phyloP scores from a whole-genome alignment of 2,113 vertebrate species.

The Passer montanus region DNA sequence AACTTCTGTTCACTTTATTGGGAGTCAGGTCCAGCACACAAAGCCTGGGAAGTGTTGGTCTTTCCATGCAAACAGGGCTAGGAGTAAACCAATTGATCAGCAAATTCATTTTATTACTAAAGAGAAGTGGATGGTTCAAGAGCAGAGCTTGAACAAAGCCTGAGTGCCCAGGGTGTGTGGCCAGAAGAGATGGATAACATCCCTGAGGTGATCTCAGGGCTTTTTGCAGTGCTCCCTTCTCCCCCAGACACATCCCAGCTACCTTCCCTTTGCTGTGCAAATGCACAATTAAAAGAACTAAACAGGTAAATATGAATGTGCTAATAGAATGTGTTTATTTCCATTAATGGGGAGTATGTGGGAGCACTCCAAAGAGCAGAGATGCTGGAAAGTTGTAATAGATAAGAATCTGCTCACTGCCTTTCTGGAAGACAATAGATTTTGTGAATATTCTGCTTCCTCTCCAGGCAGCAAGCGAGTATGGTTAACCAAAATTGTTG shows the following conservation, averaged over 20 bases:
- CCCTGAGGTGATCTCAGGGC: background rate
- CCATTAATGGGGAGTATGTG: conserved; percentile 7
- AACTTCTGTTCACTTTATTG: background rate
- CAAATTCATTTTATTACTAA: background rate
- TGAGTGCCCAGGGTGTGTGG: background rate
- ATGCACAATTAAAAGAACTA: conserved; percentile 63
- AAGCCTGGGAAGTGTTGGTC: background rate
- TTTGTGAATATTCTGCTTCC: conserved; percentile 84
- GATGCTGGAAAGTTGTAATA: conserved; percentile 44
- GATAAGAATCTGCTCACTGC: conserved; percentile 68
- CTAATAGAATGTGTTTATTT: conserved; percentile 46
- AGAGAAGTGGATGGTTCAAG: background rate
- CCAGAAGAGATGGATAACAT: background rate
- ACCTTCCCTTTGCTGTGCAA: conserved; percentile 45
- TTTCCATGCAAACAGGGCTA: background rate
- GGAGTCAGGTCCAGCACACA: background rate
- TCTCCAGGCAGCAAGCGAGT: conserved; percentile 80
- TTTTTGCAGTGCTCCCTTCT: background rate
- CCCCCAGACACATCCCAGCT: background rate
- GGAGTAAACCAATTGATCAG: background rate
- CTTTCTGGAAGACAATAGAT: conserved; percentile 81
- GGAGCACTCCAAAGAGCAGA: conserved; percentile 39
- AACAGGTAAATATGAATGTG: conserved; percentile 47
- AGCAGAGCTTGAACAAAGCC: background rate
- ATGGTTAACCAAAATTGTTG: conserved; percentile 95